These are phyloP conservation scores for Chionomys nivalis DNA, from an alignment of 2,113 vertebrate genomes.

Conservation along the genomic window DNA sequence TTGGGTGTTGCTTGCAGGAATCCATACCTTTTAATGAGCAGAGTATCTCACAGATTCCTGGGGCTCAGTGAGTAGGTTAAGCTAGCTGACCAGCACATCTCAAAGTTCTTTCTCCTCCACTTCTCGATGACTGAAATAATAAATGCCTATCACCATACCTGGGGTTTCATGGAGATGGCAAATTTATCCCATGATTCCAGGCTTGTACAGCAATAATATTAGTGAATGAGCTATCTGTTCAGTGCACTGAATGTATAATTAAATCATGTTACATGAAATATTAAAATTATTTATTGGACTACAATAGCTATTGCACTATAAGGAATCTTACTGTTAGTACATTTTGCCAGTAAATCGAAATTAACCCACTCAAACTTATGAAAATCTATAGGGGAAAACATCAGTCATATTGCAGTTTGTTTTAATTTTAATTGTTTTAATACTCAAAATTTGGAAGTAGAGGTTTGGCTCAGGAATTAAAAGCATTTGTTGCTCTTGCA, in stretches of 20 bases:
- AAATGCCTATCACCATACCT: no score
- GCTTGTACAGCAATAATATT: background rate
- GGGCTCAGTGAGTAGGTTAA: background rate
- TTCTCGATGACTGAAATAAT: background rate
- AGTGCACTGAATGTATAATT: background rate
- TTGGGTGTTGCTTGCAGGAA: background rate
- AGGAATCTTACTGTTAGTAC: background rate
- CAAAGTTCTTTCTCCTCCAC: background rate
- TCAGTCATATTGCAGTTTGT: background rate
- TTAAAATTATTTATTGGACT: background rate
- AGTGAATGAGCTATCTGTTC: background rate
- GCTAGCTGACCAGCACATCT: no score
- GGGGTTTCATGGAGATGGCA: background rate
- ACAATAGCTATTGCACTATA: background rate
- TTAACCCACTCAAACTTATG: background rate
- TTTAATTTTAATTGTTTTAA: background rate
- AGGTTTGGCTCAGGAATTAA: background rate
- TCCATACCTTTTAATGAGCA: background rate
- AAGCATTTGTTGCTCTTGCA: background rate
- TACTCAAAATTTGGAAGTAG: background rate
- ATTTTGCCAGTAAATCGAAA: background rate
- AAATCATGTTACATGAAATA: background rate
- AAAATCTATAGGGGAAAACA: background rate
- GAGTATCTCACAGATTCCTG: background rate
- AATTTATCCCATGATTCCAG: background rate